Conservation (phyloP, 2,888 invertebrate genomes). For the Epinotia nisella region DNA sequence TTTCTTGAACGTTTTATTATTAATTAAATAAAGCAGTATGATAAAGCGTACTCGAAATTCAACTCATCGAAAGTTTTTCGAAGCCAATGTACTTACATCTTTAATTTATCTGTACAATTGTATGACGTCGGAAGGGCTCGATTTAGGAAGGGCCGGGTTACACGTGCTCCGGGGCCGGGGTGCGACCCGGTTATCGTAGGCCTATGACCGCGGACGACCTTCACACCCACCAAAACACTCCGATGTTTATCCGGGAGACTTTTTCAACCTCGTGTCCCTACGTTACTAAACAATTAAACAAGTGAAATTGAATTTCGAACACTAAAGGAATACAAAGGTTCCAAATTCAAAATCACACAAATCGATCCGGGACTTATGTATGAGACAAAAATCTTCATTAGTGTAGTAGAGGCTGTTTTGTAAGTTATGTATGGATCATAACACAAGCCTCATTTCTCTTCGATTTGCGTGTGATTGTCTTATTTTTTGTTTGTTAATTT, state of each 20-base stretch:
- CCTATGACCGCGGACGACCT: conserved; percentile 81
- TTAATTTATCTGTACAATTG: conserved; percentile 16
- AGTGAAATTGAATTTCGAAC: no score
- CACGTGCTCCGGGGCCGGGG: conserved; percentile 59
- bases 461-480: neutral
- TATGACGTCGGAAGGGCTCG: conserved; percentile 26
- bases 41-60: neutral
- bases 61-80: neutral
- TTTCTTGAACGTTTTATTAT: neutral
- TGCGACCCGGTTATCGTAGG: conserved; percentile 76
- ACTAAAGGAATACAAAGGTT: no score
- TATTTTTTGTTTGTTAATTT: neutral
- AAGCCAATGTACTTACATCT: neutral
- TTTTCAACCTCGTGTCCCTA: conserved; percentile 1
- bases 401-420: no score
- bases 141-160: conserved; percentile 44
- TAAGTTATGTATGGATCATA: no score
- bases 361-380: no score
- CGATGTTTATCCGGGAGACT: conserved; percentile 7
- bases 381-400: no score
- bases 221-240: conserved; percentile 71
- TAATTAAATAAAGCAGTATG: neutral
- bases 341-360: no score
- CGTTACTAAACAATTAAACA: no score
- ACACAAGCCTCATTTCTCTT: no score